A percentile compares a stretch with the other conserved stretches of the same genome.
These are phyloP conservation scores for Eustalomyia histrio DNA, from an alignment of 2,888 invertebrate species.

Conservation along the genomic window DNA sequence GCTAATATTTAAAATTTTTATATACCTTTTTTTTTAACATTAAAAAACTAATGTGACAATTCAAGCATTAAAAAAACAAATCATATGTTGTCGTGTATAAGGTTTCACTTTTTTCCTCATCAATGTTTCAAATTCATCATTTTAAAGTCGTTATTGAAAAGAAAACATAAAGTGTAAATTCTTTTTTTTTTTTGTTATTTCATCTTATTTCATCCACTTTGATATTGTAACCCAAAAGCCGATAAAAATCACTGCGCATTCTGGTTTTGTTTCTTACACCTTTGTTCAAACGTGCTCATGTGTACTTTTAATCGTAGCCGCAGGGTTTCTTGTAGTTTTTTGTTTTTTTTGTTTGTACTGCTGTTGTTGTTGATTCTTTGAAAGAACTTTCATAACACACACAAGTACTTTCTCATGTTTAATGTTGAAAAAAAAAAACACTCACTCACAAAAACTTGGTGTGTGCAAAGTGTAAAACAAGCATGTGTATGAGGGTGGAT, in stretches of 20 bases:
- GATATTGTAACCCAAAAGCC: constrained; percentile 60
- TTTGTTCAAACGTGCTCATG: constrained; percentile 59
- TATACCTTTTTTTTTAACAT: no score
- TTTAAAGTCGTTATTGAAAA: constrained; percentile 25
- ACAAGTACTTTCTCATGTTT: constrained; percentile 50
- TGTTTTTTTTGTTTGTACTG: constrained; percentile 14
- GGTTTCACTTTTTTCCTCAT: constrained; percentile 34
- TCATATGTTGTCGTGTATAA: constrained; percentile 51
- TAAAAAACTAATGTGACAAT: no score
- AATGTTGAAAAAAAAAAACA: constrained; percentile 1
- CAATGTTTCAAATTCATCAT: constrained; percentile 37
- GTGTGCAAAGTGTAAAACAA: constrained; percentile 49
- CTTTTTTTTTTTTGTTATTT: constrained; percentile 35
- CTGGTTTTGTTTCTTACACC: constrained; percentile 48
- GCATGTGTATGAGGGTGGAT: constrained; percentile 33
- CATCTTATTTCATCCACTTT: constrained; percentile 40
- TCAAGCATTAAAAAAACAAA: neutral
- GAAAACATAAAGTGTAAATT: constrained; percentile 17
- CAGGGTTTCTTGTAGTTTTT: constrained; percentile 52
- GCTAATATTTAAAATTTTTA: no score
- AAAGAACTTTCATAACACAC: constrained; percentile 51
- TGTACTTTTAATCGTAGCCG: constrained; percentile 57
- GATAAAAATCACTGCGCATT: constrained; percentile 58
- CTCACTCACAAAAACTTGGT: constrained; percentile 3
- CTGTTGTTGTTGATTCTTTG: constrained; percentile 41